A percentile compares a stretch with the other conserved stretches of the same genome.
These are phyloP conservation scores for Bombus pyrosoma DNA, from an alignment of 1,140 invertebrate genomes.

Conservation along the genomic window DNA sequence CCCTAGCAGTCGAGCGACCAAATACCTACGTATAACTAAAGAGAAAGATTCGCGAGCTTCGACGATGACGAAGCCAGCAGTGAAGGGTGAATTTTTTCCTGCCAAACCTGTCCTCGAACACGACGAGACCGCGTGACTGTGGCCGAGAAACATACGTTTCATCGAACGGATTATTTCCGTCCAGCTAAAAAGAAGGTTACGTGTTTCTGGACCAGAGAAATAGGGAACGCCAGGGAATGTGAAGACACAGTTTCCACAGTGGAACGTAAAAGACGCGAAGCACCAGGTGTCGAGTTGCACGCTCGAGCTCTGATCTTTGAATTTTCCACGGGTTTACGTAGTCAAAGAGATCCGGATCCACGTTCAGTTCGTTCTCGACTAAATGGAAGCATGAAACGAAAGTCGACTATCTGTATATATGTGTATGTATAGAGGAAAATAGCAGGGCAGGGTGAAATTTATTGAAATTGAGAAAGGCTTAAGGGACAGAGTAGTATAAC, in stretches of 20 bases:
- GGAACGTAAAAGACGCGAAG: conserved; percentile 61
- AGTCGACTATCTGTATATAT: not conserved
- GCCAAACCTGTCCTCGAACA: conserved; percentile 16
- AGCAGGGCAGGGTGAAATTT: not conserved
- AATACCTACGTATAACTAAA: not conserved
- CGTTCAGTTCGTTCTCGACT: not conserved
- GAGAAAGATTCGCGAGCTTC: not conserved
- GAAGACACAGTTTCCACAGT: conserved; percentile 32
- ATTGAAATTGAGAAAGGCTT: conserved; percentile 25
- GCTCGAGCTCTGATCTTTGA: conserved; percentile 23
- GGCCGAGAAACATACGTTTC: conserved; percentile 31
- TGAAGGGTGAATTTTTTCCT: not conserved
- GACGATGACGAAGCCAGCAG: conserved; percentile 6
- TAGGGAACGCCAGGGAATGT: conserved; percentile 34
- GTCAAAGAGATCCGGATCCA: conserved; percentile 15
- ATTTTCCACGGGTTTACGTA: conserved; percentile 34
- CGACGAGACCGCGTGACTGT: not conserved
- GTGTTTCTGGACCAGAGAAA: conserved; percentile 15
- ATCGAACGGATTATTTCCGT: conserved; percentile 60
- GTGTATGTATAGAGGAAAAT: too few relatives aligned
- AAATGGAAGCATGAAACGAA: not conserved
- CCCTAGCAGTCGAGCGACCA: not conserved
- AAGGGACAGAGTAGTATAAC: not conserved
- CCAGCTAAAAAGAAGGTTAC: conserved; percentile 49
- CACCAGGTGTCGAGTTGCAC: conserved; percentile 61